A percentile compares a stretch with the other conserved stretches of the same genome.
Evolutionary conservation across 2,888 invertebrate genomes (phyloP).

Genomic region (Tenthredo distinguenda): DNA sequence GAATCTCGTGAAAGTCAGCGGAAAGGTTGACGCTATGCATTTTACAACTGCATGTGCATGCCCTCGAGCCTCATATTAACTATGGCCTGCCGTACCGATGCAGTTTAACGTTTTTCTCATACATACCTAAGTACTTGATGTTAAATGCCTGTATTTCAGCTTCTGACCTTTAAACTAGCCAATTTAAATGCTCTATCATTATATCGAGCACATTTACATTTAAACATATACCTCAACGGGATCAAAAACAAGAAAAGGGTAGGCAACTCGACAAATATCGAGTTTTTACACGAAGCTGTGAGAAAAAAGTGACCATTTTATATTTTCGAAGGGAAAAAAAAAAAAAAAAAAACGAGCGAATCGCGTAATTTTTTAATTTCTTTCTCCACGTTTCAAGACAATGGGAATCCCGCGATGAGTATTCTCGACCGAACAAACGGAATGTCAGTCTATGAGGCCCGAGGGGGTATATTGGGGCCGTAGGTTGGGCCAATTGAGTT

Average conservation of each 20-base stretch:
- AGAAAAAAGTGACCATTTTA: neutral
- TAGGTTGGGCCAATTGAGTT: conserved; percentile 48
- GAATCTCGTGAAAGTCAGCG: conserved; percentile 30
- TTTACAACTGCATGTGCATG: conserved; percentile 15
- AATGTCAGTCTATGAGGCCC: neutral
- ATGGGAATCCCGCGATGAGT: neutral
- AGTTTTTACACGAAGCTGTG: neutral
- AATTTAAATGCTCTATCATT: conserved; percentile 20
- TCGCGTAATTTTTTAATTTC: neutral
- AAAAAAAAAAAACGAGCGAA: neutral
- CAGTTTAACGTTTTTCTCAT: conserved; percentile 13
- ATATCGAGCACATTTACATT: conserved; percentile 16
- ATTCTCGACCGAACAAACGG: neutral
- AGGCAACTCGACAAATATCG: neutral
- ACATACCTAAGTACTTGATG: conserved; percentile 3
- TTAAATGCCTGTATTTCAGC: neutral
- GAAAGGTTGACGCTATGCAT: conserved; percentile 12
- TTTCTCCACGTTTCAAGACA: neutral
- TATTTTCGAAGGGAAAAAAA: neutral
- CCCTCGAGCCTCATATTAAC: conserved; percentile 8
- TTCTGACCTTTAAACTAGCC: conserved; percentile 21
- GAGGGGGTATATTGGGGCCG: neutral
- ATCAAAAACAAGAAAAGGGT: neutral
- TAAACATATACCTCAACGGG: neutral
- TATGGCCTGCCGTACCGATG: neutral